Percentiles rank a stretch among this genome's conserved stretches.
Conservation (phyloP, 2,113 vertebrate species). For the Mormyrus lacerda region DNA sequence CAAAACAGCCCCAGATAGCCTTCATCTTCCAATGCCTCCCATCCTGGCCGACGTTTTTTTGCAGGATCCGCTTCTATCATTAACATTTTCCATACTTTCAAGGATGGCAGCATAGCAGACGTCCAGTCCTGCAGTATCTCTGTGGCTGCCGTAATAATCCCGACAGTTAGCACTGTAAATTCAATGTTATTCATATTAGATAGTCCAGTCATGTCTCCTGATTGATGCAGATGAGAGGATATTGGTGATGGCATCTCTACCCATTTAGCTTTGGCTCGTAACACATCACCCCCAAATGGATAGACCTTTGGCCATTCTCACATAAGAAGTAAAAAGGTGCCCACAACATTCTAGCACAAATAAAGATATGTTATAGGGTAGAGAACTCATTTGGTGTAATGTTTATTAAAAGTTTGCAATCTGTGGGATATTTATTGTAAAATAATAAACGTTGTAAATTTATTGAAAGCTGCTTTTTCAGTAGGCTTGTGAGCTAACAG, state of each 20-base stretch:
- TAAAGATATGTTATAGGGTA: neutral
- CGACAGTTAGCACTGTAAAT: neutral
- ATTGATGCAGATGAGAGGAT: neutral
- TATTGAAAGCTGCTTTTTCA: neutral
- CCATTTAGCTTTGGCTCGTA: neutral
- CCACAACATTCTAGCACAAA: neutral
- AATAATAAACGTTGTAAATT: too few species aligned
- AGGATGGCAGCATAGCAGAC: too few species aligned
- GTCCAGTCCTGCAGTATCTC: too few species aligned
- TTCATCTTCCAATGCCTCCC: neutral
- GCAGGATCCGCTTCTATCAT: neutral
- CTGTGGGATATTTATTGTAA: neutral
- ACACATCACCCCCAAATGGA: neutral
- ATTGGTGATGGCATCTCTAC: neutral
- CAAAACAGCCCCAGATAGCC: neutral
- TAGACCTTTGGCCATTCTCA: neutral
- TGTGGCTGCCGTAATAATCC: too few species aligned
- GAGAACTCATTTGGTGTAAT: neutral
- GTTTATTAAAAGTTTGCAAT: neutral
- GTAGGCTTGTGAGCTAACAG: neutral
- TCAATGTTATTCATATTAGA: neutral
- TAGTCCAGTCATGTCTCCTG: neutral
- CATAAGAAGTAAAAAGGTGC: neutral
- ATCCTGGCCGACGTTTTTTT: neutral
- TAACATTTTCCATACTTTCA: neutral